These are phyloP conservation scores for Dryas iulia DNA, from an alignment of 1,140 invertebrate species.

Conservation along the genomic window DNA sequence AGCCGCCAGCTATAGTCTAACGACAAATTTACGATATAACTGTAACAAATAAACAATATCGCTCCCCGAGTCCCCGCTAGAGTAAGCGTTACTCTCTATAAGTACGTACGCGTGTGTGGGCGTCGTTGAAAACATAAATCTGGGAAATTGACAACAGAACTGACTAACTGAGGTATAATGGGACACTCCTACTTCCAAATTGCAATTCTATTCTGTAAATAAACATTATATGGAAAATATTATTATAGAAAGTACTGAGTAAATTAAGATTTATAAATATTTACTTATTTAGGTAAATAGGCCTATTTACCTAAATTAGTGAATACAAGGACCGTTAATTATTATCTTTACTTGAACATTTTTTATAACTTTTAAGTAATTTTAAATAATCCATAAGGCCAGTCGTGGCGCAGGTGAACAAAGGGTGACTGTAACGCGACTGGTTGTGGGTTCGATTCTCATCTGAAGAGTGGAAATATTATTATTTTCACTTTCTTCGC, in stretches of 20 bases:
- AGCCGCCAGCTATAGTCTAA: neutral
- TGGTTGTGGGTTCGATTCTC: too few relatives aligned
- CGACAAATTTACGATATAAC: neutral
- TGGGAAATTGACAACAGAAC: conserved; percentile 43
- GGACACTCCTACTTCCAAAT: conserved; percentile 9
- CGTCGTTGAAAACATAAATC: conserved; percentile 42
- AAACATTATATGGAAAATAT: neutral
- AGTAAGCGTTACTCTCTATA: neutral
- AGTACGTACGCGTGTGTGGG: conserved; percentile 16
- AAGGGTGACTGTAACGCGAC: too few relatives aligned
- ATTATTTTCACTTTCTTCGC: too few relatives aligned
- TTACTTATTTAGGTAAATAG: too few relatives aligned
- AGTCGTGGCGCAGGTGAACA: too few relatives aligned
- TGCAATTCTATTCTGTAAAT: conserved; percentile 5
- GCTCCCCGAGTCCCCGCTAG: neutral
- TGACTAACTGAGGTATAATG: conserved; percentile 38
- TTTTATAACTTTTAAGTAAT: too few relatives aligned
- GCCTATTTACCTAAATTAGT: too few relatives aligned
- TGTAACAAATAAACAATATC: neutral
- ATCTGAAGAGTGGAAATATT: too few relatives aligned
- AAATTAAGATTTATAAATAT: neutral
- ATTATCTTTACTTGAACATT: too few relatives aligned
- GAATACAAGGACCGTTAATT: too few relatives aligned
- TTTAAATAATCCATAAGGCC: too few relatives aligned
- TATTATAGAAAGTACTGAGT: neutral